These are phyloP conservation scores for Anableps anableps DNA, from an alignment of 2,797 vertebrate genomes.

Conservation along the genomic window DNA sequence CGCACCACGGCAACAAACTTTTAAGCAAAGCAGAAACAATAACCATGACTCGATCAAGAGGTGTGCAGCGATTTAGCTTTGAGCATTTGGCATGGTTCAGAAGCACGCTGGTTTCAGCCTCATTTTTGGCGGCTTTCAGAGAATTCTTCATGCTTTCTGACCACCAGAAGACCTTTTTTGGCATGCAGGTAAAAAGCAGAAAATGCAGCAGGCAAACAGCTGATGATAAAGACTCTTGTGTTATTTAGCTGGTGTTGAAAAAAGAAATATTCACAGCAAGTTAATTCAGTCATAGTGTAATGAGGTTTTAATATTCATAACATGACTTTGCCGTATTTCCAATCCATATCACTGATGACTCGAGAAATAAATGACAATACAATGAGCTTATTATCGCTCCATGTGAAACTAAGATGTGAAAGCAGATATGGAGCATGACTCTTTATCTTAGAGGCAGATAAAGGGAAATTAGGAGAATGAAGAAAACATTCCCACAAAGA, in stretches of 20 bases:
- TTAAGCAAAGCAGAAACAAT: conserved; percentile 74
- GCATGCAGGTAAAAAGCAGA: conserved; percentile 86
- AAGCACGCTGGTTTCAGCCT: conserved; percentile 51
- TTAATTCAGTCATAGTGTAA: conserved; percentile 33
- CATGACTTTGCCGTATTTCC: neutral
- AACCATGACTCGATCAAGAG: conserved; percentile 84
- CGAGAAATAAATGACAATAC: conserved; percentile 14
- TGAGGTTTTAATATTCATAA: conserved; percentile 7
- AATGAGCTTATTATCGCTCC: conserved; percentile 23
- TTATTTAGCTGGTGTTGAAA: conserved; percentile 44
- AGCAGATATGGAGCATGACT: conserved; percentile 50
- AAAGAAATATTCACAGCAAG: conserved; percentile 37
- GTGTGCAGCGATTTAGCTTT: conserved; percentile 83
- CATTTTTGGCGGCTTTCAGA: conserved; percentile 29
- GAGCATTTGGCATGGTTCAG: conserved; percentile 64
- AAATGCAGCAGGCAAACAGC: conserved; percentile 73
- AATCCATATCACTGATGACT: conserved; percentile 5
- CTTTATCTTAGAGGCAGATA: conserved; percentile 72
- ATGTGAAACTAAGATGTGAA: conserved; percentile 40
- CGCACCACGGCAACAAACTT: conserved; percentile 22
- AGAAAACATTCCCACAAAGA: conserved; percentile 51
- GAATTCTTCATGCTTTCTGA: conserved; percentile 74
- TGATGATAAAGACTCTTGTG: conserved; percentile 27
- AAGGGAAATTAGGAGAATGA: conserved; percentile 56
- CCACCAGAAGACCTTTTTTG: conserved; percentile 77